These are phyloP conservation scores for Lochmaea capreae DNA, from an alignment of 2,888 invertebrate genomes.

Conservation along the genomic window DNA sequence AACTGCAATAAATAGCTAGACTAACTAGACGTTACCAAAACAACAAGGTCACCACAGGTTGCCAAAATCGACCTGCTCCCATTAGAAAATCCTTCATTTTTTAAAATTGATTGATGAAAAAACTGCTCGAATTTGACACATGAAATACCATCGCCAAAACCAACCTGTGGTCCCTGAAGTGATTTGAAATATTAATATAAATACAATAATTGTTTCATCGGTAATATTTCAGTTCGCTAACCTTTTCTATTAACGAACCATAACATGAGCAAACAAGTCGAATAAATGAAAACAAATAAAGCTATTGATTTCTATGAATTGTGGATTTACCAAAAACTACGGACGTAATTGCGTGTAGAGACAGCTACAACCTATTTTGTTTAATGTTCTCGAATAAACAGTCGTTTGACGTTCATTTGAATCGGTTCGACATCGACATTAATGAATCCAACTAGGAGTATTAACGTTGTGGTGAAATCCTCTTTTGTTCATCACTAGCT, in stretches of 20 bases:
- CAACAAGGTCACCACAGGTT: too few relatives aligned
- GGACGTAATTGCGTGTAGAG: background rate
- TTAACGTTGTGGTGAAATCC: background rate
- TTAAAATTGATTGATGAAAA: too few relatives aligned
- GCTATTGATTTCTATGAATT: background rate
- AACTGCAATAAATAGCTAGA: too few relatives aligned
- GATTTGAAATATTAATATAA: background rate
- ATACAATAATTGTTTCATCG: background rate
- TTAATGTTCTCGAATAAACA: background rate
- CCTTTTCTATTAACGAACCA: background rate
- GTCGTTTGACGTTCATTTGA: background rate
- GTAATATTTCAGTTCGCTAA: background rate
- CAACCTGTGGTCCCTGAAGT: background rate
- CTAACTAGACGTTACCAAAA: too few relatives aligned
- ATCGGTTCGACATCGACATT: background rate
- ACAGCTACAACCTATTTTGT: background rate
- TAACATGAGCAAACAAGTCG: background rate
- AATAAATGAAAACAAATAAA: slow-evolving; percentile 7
- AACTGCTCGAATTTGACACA: too few relatives aligned
- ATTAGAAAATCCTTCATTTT: too few relatives aligned
- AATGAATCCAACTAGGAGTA: background rate
- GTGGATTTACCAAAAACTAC: background rate
- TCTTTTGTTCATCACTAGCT: background rate
- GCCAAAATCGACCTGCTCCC: too few relatives aligned
- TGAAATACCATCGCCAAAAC: too few relatives aligned